Evolutionary conservation across 2,888 invertebrate species (phyloP).

Genomic region (Ligdia adustata): DNA sequence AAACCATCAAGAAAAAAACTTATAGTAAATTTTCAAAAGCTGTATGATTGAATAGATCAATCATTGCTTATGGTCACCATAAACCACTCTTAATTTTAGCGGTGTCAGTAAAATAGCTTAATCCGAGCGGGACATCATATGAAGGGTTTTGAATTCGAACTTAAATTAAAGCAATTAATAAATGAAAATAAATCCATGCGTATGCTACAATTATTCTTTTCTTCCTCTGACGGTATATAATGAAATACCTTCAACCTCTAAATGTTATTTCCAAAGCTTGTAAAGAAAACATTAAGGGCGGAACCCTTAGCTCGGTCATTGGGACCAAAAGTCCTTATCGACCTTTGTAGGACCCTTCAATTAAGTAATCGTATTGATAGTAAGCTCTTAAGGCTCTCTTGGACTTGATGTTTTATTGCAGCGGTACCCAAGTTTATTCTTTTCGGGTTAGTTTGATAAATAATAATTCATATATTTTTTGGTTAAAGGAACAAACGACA

Average conservation of each 20-base stretch:
- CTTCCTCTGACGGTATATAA: constrained; percentile 1
- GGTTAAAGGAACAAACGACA: no score
- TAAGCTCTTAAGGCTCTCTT: constrained; percentile 25
- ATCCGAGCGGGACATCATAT: no score
- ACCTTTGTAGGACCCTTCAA: constrained; percentile 31
- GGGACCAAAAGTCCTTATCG: constrained; percentile 25
- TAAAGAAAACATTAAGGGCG: constrained; percentile 27
- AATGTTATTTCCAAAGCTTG: constrained; percentile 25
- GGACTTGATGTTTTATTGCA: constrained; percentile 18
- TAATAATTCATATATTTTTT: neutral
- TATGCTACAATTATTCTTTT: neutral
- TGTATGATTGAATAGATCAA: no score
- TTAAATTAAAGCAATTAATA: no score
- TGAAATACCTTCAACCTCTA: constrained; percentile 20
- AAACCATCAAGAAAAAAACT: no score
- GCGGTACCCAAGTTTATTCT: constrained; percentile 9
- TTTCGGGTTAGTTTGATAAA: neutral
- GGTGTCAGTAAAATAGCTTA: no score
- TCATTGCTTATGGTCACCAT: no score
- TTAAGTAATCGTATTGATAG: constrained; percentile 40
- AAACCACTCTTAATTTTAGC: no score
- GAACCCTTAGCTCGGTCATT: constrained; percentile 28
- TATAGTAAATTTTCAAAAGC: no score
- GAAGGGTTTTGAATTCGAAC: no score
- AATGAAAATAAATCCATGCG: no score